These are phyloP conservation scores for Alligator sinensis DNA, from an alignment of 2,113 vertebrate species.

Conservation along the genomic window DNA sequence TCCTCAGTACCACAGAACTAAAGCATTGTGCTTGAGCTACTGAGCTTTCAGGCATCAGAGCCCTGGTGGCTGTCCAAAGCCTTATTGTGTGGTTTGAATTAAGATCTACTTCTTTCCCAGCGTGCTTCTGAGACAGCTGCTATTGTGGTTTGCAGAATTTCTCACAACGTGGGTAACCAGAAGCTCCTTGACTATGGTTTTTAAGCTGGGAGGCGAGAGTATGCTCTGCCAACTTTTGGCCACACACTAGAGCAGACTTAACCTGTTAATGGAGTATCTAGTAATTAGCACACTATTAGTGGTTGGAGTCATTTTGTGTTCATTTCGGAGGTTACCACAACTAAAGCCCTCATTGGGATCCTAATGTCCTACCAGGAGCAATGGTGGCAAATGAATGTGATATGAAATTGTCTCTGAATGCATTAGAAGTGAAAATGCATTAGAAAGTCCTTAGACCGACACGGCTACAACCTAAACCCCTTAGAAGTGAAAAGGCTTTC, in stretches of 20 bases:
- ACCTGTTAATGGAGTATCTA: fast-evolving
- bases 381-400: background rate
- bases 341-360: background rate
- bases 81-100: background rate
- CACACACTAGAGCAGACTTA: background rate
- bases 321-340: background rate
- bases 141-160: background rate
- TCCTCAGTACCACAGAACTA: fast-evolving
- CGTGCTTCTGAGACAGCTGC: background rate
- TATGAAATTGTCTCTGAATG: fast-evolving
- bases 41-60: background rate
- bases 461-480: too few relatives aligned
- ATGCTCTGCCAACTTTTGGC: background rate
- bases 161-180: background rate
- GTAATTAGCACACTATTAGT: background rate
- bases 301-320: background rate
- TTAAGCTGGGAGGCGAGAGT: background rate
- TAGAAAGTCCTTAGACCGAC: too few relatives aligned
- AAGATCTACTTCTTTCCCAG: background rate
- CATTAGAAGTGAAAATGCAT: too few relatives aligned
- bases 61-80: background rate
- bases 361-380: background rate
- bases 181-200: background rate
- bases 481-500: fast-evolving
- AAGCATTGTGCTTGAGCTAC: background rate